A percentile compares a stretch with the other conserved stretches of the same genome.
These are phyloP conservation scores for Heloderma charlesbogerti DNA, from an alignment of 2,113 vertebrate genomes.

Conservation along the genomic window DNA sequence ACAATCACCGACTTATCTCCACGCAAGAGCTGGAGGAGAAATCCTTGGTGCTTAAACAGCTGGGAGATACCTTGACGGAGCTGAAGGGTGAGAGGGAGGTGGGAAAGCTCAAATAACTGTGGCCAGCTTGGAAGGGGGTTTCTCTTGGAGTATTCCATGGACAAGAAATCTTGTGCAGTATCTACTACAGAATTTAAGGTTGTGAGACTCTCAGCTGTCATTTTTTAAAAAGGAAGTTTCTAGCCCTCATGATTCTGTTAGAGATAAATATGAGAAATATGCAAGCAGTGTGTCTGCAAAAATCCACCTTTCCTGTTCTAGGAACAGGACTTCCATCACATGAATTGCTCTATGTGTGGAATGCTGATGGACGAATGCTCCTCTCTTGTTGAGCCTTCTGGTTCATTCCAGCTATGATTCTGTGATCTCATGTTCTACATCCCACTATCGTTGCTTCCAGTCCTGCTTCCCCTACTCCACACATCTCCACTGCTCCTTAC, in stretches of 20 bases:
- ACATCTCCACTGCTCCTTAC: background rate
- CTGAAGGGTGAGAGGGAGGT: slow-evolving; percentile 89
- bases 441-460: background rate
- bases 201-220: background rate
- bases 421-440: background rate
- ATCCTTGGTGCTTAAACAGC: slow-evolving; percentile 88
- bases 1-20: slow-evolving; percentile 90
- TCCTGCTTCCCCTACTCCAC: background rate
- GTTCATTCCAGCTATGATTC: background rate
- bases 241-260: background rate
- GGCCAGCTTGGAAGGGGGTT: background rate
- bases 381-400: background rate
- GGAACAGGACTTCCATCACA: background rate
- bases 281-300: background rate
- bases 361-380: background rate
- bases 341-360: background rate
- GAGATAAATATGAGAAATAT: background rate
- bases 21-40: slow-evolving; percentile 97
- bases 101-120: background rate
- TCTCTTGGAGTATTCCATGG: background rate
- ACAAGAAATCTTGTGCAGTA: background rate
- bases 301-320: background rate
- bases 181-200: background rate
- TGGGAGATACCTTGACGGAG: slow-evolving; percentile 94
- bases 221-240: background rate